These are phyloP conservation scores for Pocillopora damicornis DNA, from an alignment of 64 coral and sea anemone species.

Conservation along the genomic window DNA sequence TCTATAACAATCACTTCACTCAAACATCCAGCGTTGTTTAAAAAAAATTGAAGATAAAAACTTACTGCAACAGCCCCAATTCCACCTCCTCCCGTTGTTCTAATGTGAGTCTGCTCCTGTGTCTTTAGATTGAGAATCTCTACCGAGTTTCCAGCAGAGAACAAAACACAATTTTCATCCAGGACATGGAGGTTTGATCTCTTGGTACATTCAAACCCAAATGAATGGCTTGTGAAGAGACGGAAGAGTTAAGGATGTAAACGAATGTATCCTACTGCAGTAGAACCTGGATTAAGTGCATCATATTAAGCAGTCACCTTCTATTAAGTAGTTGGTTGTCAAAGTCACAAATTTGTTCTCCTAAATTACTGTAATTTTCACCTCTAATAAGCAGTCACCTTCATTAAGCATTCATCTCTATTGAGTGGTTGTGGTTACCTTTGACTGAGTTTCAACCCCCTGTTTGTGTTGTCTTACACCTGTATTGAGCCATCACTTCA, in stretches of 20 bases:
- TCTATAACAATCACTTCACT: background rate
- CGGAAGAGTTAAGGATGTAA: conserved; percentile 35
- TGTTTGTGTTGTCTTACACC: background rate
- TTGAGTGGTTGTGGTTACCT: too few species aligned
- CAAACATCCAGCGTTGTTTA: background rate
- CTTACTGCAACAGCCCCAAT: conserved; percentile 96
- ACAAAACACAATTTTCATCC: conserved; percentile 81
- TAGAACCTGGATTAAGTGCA: too few species aligned
- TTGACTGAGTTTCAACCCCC: too few species aligned
- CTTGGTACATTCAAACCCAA: conserved; percentile 98
- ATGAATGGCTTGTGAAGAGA: conserved; percentile 78
- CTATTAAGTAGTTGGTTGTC: too few species aligned
- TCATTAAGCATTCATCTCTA: too few species aligned
- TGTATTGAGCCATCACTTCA: background rate
- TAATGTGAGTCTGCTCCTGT: conserved; percentile 84
- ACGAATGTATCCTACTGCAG: background rate
- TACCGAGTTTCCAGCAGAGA: conserved; percentile 89
- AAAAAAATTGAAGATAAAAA: background rate
- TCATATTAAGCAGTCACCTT: too few species aligned
- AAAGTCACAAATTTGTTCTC: too few species aligned
- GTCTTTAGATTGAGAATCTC: conserved; percentile 87
- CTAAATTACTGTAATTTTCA: too few species aligned
- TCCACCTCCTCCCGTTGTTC: conserved; percentile 83
- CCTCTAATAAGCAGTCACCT: too few species aligned
- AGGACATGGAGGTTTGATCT: conserved; percentile 94